Base-by-base conservation (phyloP, 2,888 invertebrate species). In the Amiota mariae region DNA sequence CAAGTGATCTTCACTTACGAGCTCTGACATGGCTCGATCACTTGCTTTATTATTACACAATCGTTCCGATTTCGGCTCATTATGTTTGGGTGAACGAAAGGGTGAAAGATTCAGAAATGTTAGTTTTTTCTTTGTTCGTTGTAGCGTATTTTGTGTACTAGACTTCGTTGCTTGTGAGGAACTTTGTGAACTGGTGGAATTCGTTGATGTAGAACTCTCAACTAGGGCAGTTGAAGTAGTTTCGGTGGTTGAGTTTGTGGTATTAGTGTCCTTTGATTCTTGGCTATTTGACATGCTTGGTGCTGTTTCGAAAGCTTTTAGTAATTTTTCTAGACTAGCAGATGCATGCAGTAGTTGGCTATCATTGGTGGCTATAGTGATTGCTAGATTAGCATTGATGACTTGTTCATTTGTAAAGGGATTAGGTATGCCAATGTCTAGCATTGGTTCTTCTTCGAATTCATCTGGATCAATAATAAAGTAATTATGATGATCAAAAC, bases 401-500 rank as follows among this genome's bases (percentile, higher is more conserved):
- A 88, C 59, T 76, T 87, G 85, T 54, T 89, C 89, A 51, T 89
- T 89, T 61, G 81, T 88, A 36, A 80, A 88, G 0, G 87, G 88
- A 79, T 89, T 88, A 1, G 89, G 88, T 77, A 89, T 88, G 46
- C 88, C 89, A 15, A 88, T 88, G 71, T 87, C 84, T 70, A 75
- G 70, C 6, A 49, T 51, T 3, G 83, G 81, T 49, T 87, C 85
- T 67, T 84, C 73, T 64, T 86, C 82, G 72, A 88, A 87, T 67
- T 87, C 85, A 0, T 85, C 87, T 0, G 89, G 90, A 68, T 90
- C 90, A 47, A 90, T 89, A 48, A 88, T 85, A 79, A 90, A 90
- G 70, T 90, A 90, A 76, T 90, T 90, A 72, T 90, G 89, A 76
- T 89, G 89, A n/a, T 89, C 88, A 56, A 88, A 89, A 20, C 83